These are phyloP conservation scores for Tortrix viridana DNA, from an alignment of 2,888 invertebrate genomes.

Conservation along the genomic window DNA sequence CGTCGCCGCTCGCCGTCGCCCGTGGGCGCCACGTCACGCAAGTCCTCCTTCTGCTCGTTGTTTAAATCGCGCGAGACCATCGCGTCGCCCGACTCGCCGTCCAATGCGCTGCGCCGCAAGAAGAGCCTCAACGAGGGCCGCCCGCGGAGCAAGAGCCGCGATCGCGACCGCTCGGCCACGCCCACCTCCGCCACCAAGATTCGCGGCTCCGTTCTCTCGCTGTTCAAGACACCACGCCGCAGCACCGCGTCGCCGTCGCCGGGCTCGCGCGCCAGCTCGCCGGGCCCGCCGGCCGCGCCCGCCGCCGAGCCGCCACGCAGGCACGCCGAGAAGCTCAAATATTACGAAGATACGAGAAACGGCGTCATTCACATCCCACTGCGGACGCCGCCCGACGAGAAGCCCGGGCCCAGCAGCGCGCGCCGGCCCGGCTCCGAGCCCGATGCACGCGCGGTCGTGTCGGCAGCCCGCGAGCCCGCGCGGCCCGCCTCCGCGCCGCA, in stretches of 20 bases:
- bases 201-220: conserved; percentile 86
- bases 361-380: conserved; percentile 89
- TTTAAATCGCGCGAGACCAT: conserved; percentile 89
- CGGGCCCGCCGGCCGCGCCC: conserved; percentile 61
- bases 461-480: conserved; percentile 43
- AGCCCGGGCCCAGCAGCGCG: conserved; percentile 55
- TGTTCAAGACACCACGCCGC: conserved; percentile 85
- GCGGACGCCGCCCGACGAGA: conserved; percentile 89
- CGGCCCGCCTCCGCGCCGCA: conserved; percentile 54
- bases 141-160: conserved; percentile 87
- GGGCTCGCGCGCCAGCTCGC: conserved; percentile 56
- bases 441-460: conserved; percentile 32
- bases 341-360: conserved; percentile 86
- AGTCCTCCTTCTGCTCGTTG: conserved; percentile 92
- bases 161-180: conserved; percentile 77
- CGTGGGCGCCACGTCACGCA: conserved; percentile 86
- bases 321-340: conserved; percentile 72
- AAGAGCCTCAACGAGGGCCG: conserved; percentile 76
- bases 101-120: conserved; percentile 70
- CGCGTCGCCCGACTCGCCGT: conserved; percentile 86
- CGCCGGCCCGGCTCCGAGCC: conserved; percentile 40
- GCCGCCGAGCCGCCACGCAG: conserved; percentile 60
- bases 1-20: conserved; percentile 87
- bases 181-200: conserved; percentile 84
- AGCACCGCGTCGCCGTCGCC: conserved; percentile 66